Evolutionary conservation across 2,797 vertebrate species (phyloP).

Genomic region (Paramormyrops hopkinsi): DNA sequence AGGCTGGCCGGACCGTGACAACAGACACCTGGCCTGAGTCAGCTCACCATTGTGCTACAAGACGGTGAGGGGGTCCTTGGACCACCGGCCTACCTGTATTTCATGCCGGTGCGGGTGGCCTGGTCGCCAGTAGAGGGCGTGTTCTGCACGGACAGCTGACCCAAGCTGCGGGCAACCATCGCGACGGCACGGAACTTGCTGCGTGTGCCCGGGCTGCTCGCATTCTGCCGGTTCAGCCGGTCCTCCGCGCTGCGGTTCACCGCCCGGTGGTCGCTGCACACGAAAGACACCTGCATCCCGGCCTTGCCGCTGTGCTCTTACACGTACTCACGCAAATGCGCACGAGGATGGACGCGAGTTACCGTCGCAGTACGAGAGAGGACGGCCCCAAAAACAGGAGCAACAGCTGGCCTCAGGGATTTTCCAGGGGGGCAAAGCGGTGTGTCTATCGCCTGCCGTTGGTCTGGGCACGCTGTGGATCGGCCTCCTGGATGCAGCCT

Average conservation of each 20-base stretch:
- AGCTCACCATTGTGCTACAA: background rate
- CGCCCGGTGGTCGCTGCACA: constrained; percentile 68
- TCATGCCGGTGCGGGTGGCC: constrained; percentile 63
- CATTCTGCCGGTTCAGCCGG: constrained; percentile 59
- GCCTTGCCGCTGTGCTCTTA: background rate
- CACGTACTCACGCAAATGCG: background rate
- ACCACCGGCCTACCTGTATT: constrained; percentile 50
- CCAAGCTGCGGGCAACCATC: constrained; percentile 69
- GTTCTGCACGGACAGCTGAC: constrained; percentile 65
- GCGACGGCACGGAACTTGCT: constrained; percentile 66
- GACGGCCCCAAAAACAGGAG: background rate
- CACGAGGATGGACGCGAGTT: background rate
- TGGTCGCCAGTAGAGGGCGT: constrained; percentile 43
- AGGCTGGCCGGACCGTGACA: background rate
- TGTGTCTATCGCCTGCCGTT: background rate
- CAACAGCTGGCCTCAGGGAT: background rate
- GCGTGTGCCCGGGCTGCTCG: constrained; percentile 61
- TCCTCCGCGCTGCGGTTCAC: constrained; percentile 66
- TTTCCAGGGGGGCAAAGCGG: background rate
- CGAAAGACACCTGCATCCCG: constrained; percentile 70
- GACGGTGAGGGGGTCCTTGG: background rate
- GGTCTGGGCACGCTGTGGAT: background rate
- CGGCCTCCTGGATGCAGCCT: background rate
- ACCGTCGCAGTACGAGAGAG: background rate
- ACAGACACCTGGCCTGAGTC: background rate